These are phyloP conservation scores for Halcyon smyrnensis DNA, from an alignment of 2,797 vertebrate genomes.

Conservation along the genomic window DNA sequence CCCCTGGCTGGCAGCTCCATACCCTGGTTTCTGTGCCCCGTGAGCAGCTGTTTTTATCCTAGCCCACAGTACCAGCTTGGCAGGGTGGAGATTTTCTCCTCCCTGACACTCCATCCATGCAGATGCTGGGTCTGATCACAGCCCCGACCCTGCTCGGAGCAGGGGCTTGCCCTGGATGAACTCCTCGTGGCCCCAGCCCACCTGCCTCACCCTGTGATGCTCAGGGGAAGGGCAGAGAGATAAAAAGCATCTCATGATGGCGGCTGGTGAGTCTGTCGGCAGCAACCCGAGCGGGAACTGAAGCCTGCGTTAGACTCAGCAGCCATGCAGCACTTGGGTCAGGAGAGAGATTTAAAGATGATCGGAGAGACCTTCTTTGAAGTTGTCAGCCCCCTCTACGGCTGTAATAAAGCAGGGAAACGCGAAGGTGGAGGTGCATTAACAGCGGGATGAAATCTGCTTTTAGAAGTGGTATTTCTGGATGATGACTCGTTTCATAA, in stretches of 20 bases:
- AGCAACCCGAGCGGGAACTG: not conserved
- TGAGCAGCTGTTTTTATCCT: not conserved
- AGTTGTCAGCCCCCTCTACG: not conserved
- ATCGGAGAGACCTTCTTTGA: not conserved
- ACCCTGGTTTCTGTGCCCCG: not conserved
- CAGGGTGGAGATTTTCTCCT: not conserved
- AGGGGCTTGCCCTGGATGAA: not conserved
- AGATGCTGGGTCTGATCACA: not conserved
- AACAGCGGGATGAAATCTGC: not conserved
- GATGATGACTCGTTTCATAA: not conserved
- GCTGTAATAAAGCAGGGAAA: constrained; percentile 7
- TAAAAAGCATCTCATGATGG: not conserved
- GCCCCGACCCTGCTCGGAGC: not conserved
- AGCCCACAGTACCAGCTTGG: not conserved
- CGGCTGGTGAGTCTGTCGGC: not conserved
- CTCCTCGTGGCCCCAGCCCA: not conserved
- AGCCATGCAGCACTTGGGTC: not conserved
- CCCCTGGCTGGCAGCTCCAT: not conserved
- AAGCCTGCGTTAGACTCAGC: not conserved
- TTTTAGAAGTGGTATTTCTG: constrained; percentile 56
- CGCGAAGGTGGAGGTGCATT: not conserved
- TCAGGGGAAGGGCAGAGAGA: not conserved
- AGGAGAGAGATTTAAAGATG: not conserved
- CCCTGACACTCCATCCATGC: not conserved
- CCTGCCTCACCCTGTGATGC: not conserved